A percentile compares a stretch with the other conserved stretches of the same genome.
Conservation (phyloP, 1,140 invertebrate species). For the Muscidifurax raptorellus region DNA sequence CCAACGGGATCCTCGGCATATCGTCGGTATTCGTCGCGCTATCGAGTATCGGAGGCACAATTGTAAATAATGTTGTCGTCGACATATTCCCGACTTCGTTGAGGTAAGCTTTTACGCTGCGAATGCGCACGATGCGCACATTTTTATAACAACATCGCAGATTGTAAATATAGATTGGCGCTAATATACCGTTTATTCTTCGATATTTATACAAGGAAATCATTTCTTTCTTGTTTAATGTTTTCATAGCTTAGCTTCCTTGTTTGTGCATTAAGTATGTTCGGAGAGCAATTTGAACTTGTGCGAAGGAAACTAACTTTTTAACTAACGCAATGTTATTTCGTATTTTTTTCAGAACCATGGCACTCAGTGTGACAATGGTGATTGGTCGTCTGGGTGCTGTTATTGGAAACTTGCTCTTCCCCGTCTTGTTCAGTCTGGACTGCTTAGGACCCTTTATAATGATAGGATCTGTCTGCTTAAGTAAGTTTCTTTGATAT, state of each 20-base stretch:
- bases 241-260: not conserved
- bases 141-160: not conserved
- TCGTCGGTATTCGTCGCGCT: slow-evolving; percentile 68
- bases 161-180: not conserved
- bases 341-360: slow-evolving; percentile 71
- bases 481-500: slow-evolving; percentile 58
- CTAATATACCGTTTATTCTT: too few relatives aligned
- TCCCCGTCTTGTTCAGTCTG: slow-evolving; percentile 69
- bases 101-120: slow-evolving; percentile 57
- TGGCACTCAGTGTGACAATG: slow-evolving; percentile 71
- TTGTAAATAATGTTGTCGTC: slow-evolving; percentile 68
- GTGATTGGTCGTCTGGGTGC: slow-evolving; percentile 71
- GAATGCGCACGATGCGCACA: not conserved
- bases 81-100: slow-evolving; percentile 68
- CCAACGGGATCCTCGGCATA: slow-evolving; percentile 64
- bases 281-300: not conserved
- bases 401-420: slow-evolving; percentile 70
- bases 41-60: slow-evolving; percentile 68
- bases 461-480: slow-evolving; percentile 68
- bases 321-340: too few relatives aligned
- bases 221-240: too few relatives aligned
- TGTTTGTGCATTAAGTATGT: not conserved
- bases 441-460: slow-evolving; percentile 69
- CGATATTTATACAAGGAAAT: too few relatives aligned
- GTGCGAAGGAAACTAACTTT: too few relatives aligned